These are phyloP conservation scores for Phalacrocorax carbo DNA, from an alignment of 2,113 vertebrate species.

Conservation along the genomic window DNA sequence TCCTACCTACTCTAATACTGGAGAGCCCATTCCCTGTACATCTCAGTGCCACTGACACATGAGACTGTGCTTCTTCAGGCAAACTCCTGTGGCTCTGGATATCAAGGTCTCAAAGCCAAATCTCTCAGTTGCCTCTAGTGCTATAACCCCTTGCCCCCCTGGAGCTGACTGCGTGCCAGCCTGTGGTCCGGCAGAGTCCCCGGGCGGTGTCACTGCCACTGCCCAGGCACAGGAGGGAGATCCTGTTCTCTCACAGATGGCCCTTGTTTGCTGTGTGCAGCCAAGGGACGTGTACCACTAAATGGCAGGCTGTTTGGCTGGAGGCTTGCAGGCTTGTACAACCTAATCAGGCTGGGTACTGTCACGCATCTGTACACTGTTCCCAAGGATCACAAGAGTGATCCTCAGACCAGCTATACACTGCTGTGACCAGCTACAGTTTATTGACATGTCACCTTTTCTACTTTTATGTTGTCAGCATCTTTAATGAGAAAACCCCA, in stretches of 20 bases:
- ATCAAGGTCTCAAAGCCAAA: background rate
- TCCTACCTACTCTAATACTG: background rate
- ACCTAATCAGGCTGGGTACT: background rate
- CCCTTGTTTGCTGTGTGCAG: background rate
- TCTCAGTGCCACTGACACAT: background rate
- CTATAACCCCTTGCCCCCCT: background rate
- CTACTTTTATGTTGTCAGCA: background rate
- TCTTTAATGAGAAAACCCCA: background rate
- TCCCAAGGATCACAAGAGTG: background rate
- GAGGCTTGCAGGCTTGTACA: background rate
- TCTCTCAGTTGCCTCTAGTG: accelerated
- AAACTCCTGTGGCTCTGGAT: background rate
- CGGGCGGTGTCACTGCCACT: accelerated
- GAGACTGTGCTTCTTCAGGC: background rate
- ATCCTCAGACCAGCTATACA: background rate
- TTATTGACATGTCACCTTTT: accelerated
- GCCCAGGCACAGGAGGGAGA: background rate
- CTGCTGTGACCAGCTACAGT: background rate
- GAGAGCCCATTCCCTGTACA: accelerated
- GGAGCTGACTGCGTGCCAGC: background rate
- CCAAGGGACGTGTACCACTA: background rate
- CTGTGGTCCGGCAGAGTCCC: background rate
- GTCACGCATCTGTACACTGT: background rate
- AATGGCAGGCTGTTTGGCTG: constrained; percentile 17
- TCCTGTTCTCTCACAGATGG: constrained; percentile 2